phyloP scores from a whole-genome alignment of 2,113 vertebrate species.

The Petromus typicus region DNA sequence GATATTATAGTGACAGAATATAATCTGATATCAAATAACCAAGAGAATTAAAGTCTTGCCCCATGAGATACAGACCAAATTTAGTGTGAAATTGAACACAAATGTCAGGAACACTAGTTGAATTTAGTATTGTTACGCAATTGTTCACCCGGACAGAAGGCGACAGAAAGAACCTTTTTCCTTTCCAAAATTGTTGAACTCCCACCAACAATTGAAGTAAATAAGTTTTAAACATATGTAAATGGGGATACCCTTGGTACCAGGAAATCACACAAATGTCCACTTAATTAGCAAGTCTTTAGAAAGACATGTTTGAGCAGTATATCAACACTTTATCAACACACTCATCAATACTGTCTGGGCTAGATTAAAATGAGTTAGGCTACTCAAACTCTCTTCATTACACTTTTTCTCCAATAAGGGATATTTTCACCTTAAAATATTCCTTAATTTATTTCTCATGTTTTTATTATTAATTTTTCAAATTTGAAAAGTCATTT shows the following conservation, averaged over 20 bases:
- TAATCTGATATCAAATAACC: conserved; percentile 31
- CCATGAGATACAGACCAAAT: conserved; percentile 77
- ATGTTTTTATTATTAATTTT: background rate
- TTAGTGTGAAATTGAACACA: conserved; percentile 81
- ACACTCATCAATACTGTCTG: conserved; percentile 33
- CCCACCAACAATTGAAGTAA: conserved; percentile 69
- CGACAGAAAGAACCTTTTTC: conserved; percentile 74
- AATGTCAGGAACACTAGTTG: conserved; percentile 63
- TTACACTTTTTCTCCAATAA: background rate
- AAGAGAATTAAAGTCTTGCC: conserved; percentile 64
- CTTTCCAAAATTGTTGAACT: conserved; percentile 68
- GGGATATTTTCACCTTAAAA: background rate
- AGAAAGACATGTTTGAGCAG: conserved; percentile 38
- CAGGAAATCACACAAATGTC: conserved; percentile 72
- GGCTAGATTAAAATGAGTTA: conserved; percentile 57
- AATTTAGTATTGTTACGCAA: conserved; percentile 59
- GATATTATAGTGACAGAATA: conserved; percentile 19
- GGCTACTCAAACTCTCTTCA: background rate
- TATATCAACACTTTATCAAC: conserved; percentile 47
- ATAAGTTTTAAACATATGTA: conserved; percentile 78
- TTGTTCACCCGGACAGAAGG: conserved; percentile 77
- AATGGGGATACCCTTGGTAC: conserved; percentile 63
- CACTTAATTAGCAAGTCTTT: conserved; percentile 75
- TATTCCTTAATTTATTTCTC: background rate
- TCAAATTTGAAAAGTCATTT: background rate